phyloP scores from a whole-genome alignment of 2,888 invertebrate species.

The Gisinianus flammeolus region DNA sequence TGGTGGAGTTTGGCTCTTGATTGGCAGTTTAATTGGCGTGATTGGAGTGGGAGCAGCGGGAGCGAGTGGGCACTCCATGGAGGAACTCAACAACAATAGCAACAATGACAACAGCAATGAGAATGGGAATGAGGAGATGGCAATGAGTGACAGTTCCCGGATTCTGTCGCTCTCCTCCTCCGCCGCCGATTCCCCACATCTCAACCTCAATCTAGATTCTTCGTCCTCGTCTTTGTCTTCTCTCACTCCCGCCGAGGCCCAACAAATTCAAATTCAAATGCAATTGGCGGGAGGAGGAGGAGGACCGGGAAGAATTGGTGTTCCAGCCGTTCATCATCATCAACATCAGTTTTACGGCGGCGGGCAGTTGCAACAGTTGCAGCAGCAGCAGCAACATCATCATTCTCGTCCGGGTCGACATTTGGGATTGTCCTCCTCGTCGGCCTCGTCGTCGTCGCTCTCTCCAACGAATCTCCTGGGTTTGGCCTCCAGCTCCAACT shows the following conservation, averaged over 20 bases:
- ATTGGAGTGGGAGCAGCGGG: too few relatives aligned
- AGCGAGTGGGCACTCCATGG: not conserved
- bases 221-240: not conserved
- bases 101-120: too few relatives aligned
- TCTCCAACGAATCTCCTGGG: conserved; percentile 18
- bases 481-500: conserved; percentile 7
- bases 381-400: too few relatives aligned
- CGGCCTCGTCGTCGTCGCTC: not conserved
- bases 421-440: not conserved
- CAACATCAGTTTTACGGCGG: not conserved
- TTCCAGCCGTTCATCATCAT: not conserved
- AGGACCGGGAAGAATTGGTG: too few relatives aligned
- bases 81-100: too few relatives aligned
- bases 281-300: too few relatives aligned
- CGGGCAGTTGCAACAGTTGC: too few relatives aligned
- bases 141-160: conserved; percentile 14
- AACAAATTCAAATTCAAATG: not conserved
- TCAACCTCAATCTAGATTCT: not conserved
- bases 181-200: too few relatives aligned
- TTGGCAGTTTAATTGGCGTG: too few relatives aligned
- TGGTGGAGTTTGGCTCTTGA: too few relatives aligned
- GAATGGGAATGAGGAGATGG: not conserved
- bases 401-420: conserved; percentile 2
- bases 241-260: not conserved
- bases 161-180: not conserved